These are phyloP conservation scores for Thunnus maccoyii DNA, from an alignment of 2,113 vertebrate species.

Conservation along the genomic window DNA sequence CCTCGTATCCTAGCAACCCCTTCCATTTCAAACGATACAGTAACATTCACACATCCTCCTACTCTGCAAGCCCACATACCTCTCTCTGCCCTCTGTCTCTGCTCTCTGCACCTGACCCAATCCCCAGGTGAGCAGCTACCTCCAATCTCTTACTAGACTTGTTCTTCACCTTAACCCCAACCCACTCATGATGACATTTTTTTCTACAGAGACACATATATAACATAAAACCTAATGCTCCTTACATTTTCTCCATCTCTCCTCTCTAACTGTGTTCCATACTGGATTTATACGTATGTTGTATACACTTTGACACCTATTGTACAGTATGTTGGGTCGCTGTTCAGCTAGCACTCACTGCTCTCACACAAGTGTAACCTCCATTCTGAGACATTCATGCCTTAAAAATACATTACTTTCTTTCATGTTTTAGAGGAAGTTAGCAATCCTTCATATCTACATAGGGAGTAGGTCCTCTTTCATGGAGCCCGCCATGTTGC, in stretches of 20 bases:
- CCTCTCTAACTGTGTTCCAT: background rate
- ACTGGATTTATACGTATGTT: conserved; percentile 3
- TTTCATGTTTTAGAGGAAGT: conserved; percentile 5
- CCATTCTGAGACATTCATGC: background rate
- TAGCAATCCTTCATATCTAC: background rate
- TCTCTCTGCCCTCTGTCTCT: conserved; percentile 48
- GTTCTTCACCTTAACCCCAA: conserved; percentile 61
- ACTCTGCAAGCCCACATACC: conserved; percentile 64
- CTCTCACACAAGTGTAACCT: background rate
- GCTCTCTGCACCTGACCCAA: conserved; percentile 71
- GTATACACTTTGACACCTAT: conserved; percentile 15
- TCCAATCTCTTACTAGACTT: conserved; percentile 45
- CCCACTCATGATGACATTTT: conserved; percentile 52
- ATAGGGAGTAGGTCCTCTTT: too few species aligned
- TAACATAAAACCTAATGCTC: conserved; percentile 20
- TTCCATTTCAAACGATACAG: conserved; percentile 74
- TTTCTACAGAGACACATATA: conserved; percentile 26
- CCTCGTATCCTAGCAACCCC: conserved; percentile 83
- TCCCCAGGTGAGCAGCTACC: conserved; percentile 67
- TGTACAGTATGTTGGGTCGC: background rate
- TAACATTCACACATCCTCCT: conserved; percentile 72
- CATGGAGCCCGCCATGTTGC: too few species aligned
- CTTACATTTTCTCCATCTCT: background rate
- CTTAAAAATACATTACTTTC: conserved; percentile 9
- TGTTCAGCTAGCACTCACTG: background rate